Evolutionary conservation across 2,888 invertebrate species (phyloP), one percentile per base, ranked within the genome.

Genomic region (Epistrophe grossulariae): DNA sequence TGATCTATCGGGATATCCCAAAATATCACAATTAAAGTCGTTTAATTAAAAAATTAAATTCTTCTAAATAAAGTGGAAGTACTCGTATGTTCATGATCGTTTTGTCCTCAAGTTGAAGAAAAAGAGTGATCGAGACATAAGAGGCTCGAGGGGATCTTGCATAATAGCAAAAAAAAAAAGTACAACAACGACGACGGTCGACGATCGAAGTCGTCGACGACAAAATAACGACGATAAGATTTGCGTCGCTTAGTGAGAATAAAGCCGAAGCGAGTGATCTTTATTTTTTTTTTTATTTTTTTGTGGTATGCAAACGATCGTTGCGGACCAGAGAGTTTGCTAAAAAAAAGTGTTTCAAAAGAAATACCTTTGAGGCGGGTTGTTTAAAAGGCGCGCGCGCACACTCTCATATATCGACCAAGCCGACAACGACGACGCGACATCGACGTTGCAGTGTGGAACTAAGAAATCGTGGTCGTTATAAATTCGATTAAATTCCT

Each of bases 401-500:
- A 68, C 81, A 64, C 76, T 71, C 70, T 79, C 60, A 55, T 60
- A 55, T 43, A 43, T 52, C 48, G 59, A 48, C 59, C 50, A 43
- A 62, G 57, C 70, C 17, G 45, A 64, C 45, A 1, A 52, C 11
- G 40, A 40, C 28, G n/a, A 38, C 50, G 50, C 50, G 66, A 50
- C 15, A 50, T 84, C 35, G 60, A 38, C 15, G 17, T 43, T 2
- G 15, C 15, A 19, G 57, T 48, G 76, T 73, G 68, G 48, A 78
- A 85, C 77, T 77, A 50, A 82, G 73, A 64, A 81, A 78, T 82
- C 73, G 85, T 82, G 85, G 82, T 64, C 82, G 82, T 64, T 85
- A 74, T 52, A 85, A 78, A 71, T 85, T 85, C 82, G 78, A 79
- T 85, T 78, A 71, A 85, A 78, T 82, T 84, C 81, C 68, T 85